Evolutionary conservation across 1,140 invertebrate species (phyloP).

Genomic region (Saccostrea cuccullata): DNA sequence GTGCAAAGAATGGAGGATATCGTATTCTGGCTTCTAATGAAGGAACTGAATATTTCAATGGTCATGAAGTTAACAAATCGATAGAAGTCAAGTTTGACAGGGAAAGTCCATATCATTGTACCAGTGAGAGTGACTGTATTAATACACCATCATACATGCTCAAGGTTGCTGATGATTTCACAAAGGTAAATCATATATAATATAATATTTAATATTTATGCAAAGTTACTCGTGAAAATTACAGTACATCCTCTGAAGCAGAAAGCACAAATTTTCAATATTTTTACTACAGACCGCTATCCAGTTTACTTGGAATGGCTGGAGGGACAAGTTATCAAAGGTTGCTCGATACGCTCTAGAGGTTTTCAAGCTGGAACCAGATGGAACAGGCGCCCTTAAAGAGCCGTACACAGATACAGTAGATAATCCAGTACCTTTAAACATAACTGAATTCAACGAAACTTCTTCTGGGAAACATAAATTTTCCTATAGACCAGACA

Average conservation of each 20-base stretch:
- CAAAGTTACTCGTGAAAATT: too few relatives aligned
- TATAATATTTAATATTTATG: too few relatives aligned
- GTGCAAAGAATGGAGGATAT: slow-evolving; percentile 15
- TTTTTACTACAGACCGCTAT: slow-evolving; percentile 43
- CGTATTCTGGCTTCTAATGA: neutral
- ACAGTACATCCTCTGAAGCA: too few relatives aligned
- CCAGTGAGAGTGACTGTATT: neutral
- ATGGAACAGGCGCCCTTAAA: neutral
- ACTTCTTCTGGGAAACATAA: neutral
- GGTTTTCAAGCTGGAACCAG: slow-evolving; percentile 54
- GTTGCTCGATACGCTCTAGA: slow-evolving; percentile 57
- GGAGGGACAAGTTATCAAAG: slow-evolving; percentile 55
- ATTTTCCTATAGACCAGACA: slow-evolving; percentile 48
- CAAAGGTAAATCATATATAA: neutral
- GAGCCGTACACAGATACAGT: neutral
- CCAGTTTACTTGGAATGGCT: slow-evolving; percentile 53
- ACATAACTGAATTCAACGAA: slow-evolving; percentile 14
- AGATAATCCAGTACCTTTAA: neutral
- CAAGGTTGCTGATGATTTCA: neutral
- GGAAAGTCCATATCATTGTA: neutral
- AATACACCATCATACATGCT: neutral
- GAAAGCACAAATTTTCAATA: too few relatives aligned
- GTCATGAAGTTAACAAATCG: neutral
- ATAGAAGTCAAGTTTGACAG: neutral
- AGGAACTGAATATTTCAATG: neutral